phyloP scores from a whole-genome alignment of 2,797 vertebrate genomes.

The Sebastes cheni region DNA sequence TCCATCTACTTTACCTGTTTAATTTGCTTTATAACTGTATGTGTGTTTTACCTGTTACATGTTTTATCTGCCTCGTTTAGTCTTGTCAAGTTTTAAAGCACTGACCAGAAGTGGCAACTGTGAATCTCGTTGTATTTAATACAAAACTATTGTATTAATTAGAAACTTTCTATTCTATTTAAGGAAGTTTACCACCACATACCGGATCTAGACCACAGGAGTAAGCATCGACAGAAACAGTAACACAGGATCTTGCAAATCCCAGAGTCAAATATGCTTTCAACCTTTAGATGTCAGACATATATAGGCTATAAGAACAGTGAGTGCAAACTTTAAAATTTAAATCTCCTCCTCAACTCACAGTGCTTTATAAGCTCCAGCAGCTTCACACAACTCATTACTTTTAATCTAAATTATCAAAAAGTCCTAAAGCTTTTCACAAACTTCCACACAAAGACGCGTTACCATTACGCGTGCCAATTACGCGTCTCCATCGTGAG shows the following conservation, averaged over 20 bases:
- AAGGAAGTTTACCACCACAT: neutral
- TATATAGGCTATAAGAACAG: neutral
- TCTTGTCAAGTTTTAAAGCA: too few relatives aligned
- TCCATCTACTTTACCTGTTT: too few relatives aligned
- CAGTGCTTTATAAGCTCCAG: too few relatives aligned
- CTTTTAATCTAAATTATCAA: neutral
- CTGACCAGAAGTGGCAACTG: too few relatives aligned
- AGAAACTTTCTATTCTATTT: neutral
- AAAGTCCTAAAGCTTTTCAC: neutral
- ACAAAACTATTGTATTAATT: too few relatives aligned
- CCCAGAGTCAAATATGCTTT: neutral
- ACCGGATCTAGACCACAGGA: neutral
- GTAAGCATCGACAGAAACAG: neutral
- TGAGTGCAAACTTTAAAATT: neutral
- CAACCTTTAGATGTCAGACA: neutral
- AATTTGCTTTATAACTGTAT: too few relatives aligned
- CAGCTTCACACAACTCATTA: neutral
- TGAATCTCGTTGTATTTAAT: too few relatives aligned
- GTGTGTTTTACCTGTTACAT: too few relatives aligned
- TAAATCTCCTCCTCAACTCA: neutral
- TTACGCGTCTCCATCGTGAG: conserved; percentile 24
- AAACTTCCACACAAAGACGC: neutral
- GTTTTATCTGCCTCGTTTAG: too few relatives aligned
- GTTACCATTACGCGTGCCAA: conserved; percentile 31
- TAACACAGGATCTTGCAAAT: neutral